phyloP scores from a whole-genome alignment of 2,888 invertebrate species.

The Epinotia bilunana region DNA sequence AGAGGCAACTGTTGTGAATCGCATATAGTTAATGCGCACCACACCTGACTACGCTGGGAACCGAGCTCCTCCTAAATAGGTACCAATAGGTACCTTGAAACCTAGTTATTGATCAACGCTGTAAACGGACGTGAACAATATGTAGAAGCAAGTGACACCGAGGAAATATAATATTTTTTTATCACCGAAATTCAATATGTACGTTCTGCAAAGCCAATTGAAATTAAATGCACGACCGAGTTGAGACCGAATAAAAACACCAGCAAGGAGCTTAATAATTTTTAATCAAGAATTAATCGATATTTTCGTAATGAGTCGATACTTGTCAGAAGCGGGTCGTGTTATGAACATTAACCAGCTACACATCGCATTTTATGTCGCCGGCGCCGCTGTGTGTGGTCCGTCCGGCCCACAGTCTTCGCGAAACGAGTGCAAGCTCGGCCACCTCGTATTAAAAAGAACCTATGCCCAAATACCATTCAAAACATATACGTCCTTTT shows the following conservation, averaged over 20 bases:
- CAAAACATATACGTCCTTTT: neutral
- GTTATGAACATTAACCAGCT: slow-evolving; percentile 10
- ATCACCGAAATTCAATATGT: neutral
- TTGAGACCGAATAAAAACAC: slow-evolving; percentile 3
- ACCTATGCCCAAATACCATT: neutral
- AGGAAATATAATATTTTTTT: no score
- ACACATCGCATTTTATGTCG: slow-evolving; percentile 19
- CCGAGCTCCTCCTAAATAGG: no score
- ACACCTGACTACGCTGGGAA: no score
- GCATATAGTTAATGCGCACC: no score
- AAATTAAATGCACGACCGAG: neutral
- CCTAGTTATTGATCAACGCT: no score
- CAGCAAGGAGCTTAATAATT: slow-evolving; percentile 5
- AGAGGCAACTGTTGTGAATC: no score
- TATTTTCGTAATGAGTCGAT: slow-evolving; percentile 1
- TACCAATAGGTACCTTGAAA: no score
- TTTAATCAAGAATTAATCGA: slow-evolving; percentile 12
- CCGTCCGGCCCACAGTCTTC: neutral
- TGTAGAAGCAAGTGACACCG: neutral
- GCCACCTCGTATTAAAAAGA: neutral
- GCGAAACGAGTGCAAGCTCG: neutral
- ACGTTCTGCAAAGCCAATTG: neutral
- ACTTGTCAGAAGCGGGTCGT: slow-evolving; percentile 12
- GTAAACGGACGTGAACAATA: no score
- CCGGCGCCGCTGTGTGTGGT: slow-evolving; percentile 10